phyloP scores from a whole-genome alignment of 2,113 vertebrate genomes.

The Neogale vison region DNA sequence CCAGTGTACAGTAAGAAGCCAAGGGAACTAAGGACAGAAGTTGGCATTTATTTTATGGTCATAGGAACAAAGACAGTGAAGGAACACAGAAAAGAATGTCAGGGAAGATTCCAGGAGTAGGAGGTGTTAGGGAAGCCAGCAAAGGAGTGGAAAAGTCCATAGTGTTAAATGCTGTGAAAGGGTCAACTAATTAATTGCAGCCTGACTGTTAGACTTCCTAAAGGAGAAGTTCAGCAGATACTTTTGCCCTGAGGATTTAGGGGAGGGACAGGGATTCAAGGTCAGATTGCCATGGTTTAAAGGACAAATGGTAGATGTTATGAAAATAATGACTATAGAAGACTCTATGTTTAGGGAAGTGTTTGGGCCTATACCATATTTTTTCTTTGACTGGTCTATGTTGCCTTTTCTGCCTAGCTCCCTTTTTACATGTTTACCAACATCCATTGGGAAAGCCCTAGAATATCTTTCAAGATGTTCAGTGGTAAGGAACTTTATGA shows the following conservation, averaged over 20 bases:
- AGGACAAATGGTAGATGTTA: neutral
- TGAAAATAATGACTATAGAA: neutral
- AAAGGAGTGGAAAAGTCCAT: neutral
- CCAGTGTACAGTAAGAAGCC: neutral
- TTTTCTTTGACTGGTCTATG: neutral
- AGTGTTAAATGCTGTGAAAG: neutral
- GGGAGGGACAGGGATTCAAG: neutral
- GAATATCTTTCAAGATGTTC: neutral
- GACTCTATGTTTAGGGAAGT: neutral
- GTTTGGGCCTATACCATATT: neutral
- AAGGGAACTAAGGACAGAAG: neutral
- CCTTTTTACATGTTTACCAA: neutral
- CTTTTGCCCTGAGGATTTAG: neutral
- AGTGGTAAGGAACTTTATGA: neutral
- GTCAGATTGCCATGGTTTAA: neutral
- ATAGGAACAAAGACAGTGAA: slow-evolving; percentile 16
- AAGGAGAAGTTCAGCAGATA: neutral
- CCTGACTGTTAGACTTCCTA: neutral
- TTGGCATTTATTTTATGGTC: neutral
- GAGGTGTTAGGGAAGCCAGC: neutral
- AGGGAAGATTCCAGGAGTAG: neutral
- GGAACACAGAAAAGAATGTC: neutral
- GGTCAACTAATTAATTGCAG: neutral
- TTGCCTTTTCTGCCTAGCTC: neutral
- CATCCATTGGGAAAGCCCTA: neutral